Evolutionary conservation across 2,888 invertebrate species (phyloP), one percentile per base, ranked within the genome.

Genomic region (Formica aserva): DNA sequence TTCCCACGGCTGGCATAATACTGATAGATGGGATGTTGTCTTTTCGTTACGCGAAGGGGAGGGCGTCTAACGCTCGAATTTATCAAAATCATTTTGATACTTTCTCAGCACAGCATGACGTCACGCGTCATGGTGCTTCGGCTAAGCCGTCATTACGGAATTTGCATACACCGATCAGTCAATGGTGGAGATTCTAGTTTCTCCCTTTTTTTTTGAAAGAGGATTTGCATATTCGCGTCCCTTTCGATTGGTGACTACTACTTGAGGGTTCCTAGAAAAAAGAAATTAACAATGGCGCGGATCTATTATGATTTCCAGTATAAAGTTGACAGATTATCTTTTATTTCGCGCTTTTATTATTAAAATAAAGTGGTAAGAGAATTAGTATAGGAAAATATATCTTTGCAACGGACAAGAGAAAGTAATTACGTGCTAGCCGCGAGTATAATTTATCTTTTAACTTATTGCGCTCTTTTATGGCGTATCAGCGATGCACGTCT

Each of bases 141-240:
- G 88, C 90, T 92, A 92, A 92, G 92, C 92, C 92, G 92, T 94
- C 94, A 93, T 94, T 94, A 92, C 89, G 86, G 88, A 89, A 94
- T 94, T 93, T 93, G 90, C 94, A 94, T 94, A 92, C 82, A 89
- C 88, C 93, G 89, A 94, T 94, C 93, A 91, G 91, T 94, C 93
- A 94, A 88, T 76, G 88, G 74, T 82, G 85, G 75, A 84, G 88
- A 87, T 88, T 90, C 88, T 87, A 65, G 84, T 67, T 57, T 55
- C 66, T 85, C 65, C 72, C 41, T 35, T 32, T 35, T 35, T 35
- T 6, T 35, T 35, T 35, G 32, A 38, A 76, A 81, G 77, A 55
- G 45, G 85, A 92, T 92, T 91, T 92, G 85, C 92, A 92, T 92
- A 89, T 86, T 80, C 78, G 48, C 76, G 26, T 69, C 13, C 69